A percentile compares a stretch with the other conserved stretches of the same genome.
These are phyloP conservation scores for Eilema griseolum DNA, from an alignment of 2,888 invertebrate genomes.

Conservation along the genomic window DNA sequence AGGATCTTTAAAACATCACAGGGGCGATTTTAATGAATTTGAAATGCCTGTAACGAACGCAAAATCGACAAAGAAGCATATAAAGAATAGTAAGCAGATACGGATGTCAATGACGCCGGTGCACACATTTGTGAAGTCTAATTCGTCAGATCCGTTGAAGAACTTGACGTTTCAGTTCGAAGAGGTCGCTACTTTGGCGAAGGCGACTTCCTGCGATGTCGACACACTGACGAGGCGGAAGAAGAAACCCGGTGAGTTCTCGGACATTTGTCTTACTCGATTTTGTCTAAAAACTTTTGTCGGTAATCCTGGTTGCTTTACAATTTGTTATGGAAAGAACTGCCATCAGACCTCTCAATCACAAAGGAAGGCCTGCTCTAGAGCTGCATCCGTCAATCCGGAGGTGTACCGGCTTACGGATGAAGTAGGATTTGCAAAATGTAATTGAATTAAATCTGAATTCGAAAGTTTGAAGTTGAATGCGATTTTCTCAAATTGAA, in stretches of 20 bases:
- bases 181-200: constrained; percentile 86
- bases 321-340: no score
- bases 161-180: constrained; percentile 89
- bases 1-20: constrained; percentile 88
- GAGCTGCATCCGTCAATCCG: background rate
- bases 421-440: no score
- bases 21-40: constrained; percentile 87
- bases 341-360: background rate
- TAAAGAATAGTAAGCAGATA: constrained; percentile 80
- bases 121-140: constrained; percentile 88
- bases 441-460: no score
- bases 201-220: constrained; percentile 88
- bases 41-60: constrained; percentile 85
- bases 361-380: background rate
- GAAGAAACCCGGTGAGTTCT: constrained; percentile 73
- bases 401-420: background rate
- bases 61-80: constrained; percentile 79
- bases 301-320: no score
- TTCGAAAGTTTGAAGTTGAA: no score
- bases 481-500: no score
- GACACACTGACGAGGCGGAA: constrained; percentile 87
- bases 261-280: background rate
- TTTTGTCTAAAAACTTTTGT: no score
- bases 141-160: constrained; percentile 88
- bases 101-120: constrained; percentile 77